Conservation (phyloP, 2,888 invertebrate genomes). For the Rotaria macrura region DNA sequence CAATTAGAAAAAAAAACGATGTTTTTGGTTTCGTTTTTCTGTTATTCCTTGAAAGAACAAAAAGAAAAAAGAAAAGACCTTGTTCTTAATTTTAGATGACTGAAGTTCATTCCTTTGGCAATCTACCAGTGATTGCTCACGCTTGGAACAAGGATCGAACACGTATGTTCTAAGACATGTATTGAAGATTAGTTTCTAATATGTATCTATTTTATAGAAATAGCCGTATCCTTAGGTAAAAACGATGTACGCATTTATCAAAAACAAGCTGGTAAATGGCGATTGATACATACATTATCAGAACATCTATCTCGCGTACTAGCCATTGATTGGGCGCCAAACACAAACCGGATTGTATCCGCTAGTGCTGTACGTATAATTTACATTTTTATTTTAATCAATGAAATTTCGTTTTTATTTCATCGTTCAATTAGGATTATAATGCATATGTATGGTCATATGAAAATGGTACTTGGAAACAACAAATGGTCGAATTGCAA, state of each 20-base stretch:
- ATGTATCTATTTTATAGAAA: not conserved
- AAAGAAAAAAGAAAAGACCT: too few species aligned
- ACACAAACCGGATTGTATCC: constrained; percentile 90
- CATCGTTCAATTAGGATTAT: constrained; percentile 59
- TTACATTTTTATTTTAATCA: not conserved
- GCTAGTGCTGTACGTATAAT: constrained; percentile 70
- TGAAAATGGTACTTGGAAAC: constrained; percentile 79
- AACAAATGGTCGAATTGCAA: constrained; percentile 73
- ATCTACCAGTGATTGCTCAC: constrained; percentile 4
- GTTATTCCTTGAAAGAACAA: too few species aligned
- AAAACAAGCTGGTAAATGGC: constrained; percentile 21
- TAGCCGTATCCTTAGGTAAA: constrained; percentile 24
- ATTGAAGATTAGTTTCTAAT: not conserved
- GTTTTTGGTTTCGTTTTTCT: too few species aligned
- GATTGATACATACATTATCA: constrained; percentile 20
- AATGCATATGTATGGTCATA: constrained; percentile 98
- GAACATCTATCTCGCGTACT: constrained; percentile 60
- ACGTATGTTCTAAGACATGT: not conserved
- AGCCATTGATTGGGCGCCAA: constrained; percentile 96
- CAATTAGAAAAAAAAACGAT: not conserved
- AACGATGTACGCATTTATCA: constrained; percentile 30
- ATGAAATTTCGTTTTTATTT: not conserved
- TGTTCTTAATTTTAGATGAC: constrained; percentile 55
- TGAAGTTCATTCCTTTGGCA: constrained; percentile 59
- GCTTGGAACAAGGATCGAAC: constrained; percentile 33